These are phyloP conservation scores for Ernsta delagoae DNA, from an alignment of 2,888 invertebrate genomes.

Conservation along the genomic window DNA sequence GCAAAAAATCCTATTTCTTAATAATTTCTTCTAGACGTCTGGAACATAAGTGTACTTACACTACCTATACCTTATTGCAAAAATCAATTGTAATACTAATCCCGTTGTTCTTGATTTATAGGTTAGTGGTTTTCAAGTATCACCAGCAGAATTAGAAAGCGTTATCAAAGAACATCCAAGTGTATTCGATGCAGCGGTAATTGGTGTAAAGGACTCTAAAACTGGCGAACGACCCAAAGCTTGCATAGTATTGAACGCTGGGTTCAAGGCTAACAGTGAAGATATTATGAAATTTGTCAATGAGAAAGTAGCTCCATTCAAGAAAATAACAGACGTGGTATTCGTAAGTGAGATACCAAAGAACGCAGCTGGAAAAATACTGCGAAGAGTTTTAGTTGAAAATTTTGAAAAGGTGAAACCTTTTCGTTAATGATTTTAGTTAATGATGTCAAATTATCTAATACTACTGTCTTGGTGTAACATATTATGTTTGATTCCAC, in stretches of 20 bases:
- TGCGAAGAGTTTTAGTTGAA: slow-evolving; percentile 85
- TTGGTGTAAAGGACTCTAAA: slow-evolving; percentile 88
- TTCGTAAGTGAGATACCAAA: slow-evolving; percentile 90
- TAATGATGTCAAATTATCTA: too few species aligned
- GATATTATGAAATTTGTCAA: slow-evolving; percentile 87
- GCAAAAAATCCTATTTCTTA: too few species aligned
- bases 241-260: slow-evolving; percentile 86
- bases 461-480: too few species aligned
- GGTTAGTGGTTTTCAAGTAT: slow-evolving; percentile 76
- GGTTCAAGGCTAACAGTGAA: slow-evolving; percentile 68
- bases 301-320: slow-evolving; percentile 90
- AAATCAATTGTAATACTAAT: too few species aligned
- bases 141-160: slow-evolving; percentile 7
- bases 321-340: slow-evolving; percentile 87
- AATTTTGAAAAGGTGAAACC: slow-evolving; percentile 42
- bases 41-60: too few species aligned
- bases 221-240: slow-evolving; percentile 92
- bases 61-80: too few species aligned
- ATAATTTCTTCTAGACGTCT: too few species aligned
- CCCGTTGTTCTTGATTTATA: background rate
- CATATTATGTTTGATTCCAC: too few species aligned
- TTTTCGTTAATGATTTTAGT: too few species aligned
- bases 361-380: slow-evolving; percentile 91
- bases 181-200: slow-evolving; percentile 89
- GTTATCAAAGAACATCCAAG: slow-evolving; percentile 12